phyloP scores from a whole-genome alignment of 2,888 invertebrate genomes.

The Rambutsinella grinnellia region DNA sequence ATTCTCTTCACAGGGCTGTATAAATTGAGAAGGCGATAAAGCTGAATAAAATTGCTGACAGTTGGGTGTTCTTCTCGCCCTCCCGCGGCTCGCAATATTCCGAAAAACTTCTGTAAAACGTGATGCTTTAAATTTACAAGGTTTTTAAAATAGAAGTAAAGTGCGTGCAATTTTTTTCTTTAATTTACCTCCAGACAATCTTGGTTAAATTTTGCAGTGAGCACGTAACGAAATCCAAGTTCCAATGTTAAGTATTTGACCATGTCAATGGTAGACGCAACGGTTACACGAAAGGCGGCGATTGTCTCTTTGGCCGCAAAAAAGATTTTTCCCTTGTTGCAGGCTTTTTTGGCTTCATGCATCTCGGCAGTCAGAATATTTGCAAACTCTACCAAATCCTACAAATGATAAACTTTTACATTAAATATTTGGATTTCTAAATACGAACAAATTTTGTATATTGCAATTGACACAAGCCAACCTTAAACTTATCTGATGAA shows the following conservation, averaged over 20 bases:
- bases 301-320: slow-evolving; percentile 34
- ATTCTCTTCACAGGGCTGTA: slow-evolving; percentile 25
- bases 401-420: too few relatives aligned
- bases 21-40: slow-evolving; percentile 33
- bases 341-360: too few relatives aligned
- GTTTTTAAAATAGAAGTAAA: too few relatives aligned
- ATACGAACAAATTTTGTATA: too few relatives aligned
- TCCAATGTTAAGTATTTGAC: slow-evolving; percentile 8
- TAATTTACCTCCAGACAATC: slow-evolving; percentile 43
- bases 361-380: too few relatives aligned
- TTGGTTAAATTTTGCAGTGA: slow-evolving; percentile 41
- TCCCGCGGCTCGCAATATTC: slow-evolving; percentile 41
- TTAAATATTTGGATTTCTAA: too few relatives aligned
- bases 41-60: slow-evolving; percentile 33
- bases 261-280: slow-evolving; percentile 16
- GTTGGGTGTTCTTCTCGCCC: slow-evolving; percentile 49
- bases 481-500: neutral
- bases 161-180: neutral
- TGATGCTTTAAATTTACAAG: neutral
- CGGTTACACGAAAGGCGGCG: neutral
- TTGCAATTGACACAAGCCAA: too few relatives aligned
- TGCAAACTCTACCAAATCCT: too few relatives aligned
- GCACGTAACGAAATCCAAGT: slow-evolving; percentile 17
- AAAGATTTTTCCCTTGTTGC: too few relatives aligned
- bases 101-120: slow-evolving; percentile 41